These are phyloP conservation scores for Sebastes baramenuke DNA, from an alignment of 2,797 vertebrate species.

Conservation along the genomic window DNA sequence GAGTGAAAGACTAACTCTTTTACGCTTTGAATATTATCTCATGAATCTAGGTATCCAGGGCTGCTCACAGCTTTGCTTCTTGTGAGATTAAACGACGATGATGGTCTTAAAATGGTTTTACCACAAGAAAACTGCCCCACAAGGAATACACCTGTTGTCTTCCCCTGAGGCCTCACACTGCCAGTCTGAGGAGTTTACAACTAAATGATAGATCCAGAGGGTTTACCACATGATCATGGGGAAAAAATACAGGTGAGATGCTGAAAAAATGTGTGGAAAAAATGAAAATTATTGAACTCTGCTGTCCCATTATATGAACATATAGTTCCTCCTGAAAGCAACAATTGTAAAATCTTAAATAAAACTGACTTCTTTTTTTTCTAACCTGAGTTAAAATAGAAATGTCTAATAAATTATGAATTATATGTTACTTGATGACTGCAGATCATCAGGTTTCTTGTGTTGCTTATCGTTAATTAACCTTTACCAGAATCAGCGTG, in stretches of 20 bases:
- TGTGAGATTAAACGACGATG: constrained; percentile 85
- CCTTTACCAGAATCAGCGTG: constrained; percentile 7
- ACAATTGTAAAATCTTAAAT: neutral
- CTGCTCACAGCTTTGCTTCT: constrained; percentile 82
- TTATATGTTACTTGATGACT: neutral
- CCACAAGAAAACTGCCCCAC: constrained; percentile 76
- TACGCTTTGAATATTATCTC: constrained; percentile 86
- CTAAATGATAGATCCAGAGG: constrained; percentile 80
- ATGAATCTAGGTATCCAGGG: constrained; percentile 86
- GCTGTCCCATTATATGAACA: constrained; percentile 5
- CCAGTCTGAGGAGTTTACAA: constrained; percentile 78
- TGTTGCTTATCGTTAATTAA: constrained; percentile 40
- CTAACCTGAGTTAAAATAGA: constrained; percentile 27
- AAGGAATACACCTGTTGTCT: constrained; percentile 81
- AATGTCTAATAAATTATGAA: constrained; percentile 20
- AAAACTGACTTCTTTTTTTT: neutral
- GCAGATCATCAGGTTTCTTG: constrained; percentile 10
- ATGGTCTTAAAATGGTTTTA: constrained; percentile 83
- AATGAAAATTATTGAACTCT: constrained; percentile 25
- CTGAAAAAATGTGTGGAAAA: constrained; percentile 47
- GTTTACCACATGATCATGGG: constrained; percentile 81
- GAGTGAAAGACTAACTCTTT: constrained; percentile 79
- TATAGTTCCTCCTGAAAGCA: constrained; percentile 1
- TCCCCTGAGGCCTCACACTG: constrained; percentile 78
- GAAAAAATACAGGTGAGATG: constrained; percentile 81